Evolutionary conservation across 2,888 invertebrate species (phyloP).

Genomic region (Conistra vaccinii): DNA sequence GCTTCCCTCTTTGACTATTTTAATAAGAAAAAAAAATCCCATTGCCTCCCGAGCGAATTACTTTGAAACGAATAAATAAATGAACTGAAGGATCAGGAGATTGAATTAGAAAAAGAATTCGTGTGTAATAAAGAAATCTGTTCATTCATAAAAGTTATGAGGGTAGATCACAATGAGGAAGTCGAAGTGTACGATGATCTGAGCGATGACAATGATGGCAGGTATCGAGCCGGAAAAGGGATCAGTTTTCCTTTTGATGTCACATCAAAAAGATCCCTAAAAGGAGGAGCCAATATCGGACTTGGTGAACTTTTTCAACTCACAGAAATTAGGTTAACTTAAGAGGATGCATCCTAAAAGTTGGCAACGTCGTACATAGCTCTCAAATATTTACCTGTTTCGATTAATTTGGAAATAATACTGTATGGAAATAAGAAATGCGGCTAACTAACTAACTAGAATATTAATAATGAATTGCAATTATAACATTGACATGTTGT

Average conservation of each 20-base stretch:
- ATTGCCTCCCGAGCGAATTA: slow-evolving; percentile 81
- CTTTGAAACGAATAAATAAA: slow-evolving; percentile 89
- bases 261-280: slow-evolving; percentile 80
- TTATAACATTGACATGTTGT: too few relatives aligned
- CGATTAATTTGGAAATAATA: too few relatives aligned
- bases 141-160: slow-evolving; percentile 86
- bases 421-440: too few relatives aligned
- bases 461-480: too few relatives aligned
- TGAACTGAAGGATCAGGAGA: slow-evolving; percentile 84
- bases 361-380: too few relatives aligned
- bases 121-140: slow-evolving; percentile 86
- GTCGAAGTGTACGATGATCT: slow-evolving; percentile 78
- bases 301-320: slow-evolving; percentile 69
- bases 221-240: slow-evolving; percentile 87
- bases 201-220: slow-evolving; percentile 82
- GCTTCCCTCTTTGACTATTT: slow-evolving; percentile 85
- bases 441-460: too few relatives aligned
- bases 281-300: slow-evolving; percentile 71
- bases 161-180: slow-evolving; percentile 84
- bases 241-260: slow-evolving; percentile 88
- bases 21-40: slow-evolving; percentile 85
- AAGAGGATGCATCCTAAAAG: too few relatives aligned
- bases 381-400: too few relatives aligned
- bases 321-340: slow-evolving; percentile 71
- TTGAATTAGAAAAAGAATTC: slow-evolving; percentile 89